phyloP scores from a whole-genome alignment of 2,888 invertebrate species.

The Oxystoma pomonae region DNA sequence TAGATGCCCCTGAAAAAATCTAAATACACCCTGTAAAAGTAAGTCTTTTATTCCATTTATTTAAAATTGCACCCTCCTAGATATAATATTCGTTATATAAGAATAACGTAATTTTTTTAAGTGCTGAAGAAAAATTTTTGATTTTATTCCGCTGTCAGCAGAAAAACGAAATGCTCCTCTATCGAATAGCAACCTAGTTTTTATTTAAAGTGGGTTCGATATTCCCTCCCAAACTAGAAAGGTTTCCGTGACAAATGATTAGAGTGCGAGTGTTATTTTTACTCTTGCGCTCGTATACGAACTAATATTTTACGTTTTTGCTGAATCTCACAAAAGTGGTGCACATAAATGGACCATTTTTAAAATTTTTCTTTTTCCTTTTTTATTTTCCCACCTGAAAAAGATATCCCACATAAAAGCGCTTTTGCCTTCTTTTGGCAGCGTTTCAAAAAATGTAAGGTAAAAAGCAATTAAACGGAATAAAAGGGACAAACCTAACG shows the following conservation, averaged over 20 bases:
- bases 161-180: no score
- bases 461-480: neutral
- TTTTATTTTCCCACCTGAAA: neutral
- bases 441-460: neutral
- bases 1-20: no score
- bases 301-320: neutral
- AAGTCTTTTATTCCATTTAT: no score
- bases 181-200: no score
- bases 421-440: neutral
- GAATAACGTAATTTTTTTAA: no score
- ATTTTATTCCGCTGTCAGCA: no score
- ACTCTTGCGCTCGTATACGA: neutral
- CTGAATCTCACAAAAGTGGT: neutral
- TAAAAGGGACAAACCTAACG: neutral
- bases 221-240: neutral
- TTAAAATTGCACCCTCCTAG: no score
- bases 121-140: no score
- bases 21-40: no score
- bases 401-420: neutral
- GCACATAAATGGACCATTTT: neutral
- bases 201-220: neutral
- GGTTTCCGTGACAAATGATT: neutral
- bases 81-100: no score
- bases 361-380: neutral
- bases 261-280: neutral